These are phyloP conservation scores for Tethya wilhelma DNA, from an alignment of 37 sponge, comb jelly and placozoan species.

Conservation along the genomic window DNA sequence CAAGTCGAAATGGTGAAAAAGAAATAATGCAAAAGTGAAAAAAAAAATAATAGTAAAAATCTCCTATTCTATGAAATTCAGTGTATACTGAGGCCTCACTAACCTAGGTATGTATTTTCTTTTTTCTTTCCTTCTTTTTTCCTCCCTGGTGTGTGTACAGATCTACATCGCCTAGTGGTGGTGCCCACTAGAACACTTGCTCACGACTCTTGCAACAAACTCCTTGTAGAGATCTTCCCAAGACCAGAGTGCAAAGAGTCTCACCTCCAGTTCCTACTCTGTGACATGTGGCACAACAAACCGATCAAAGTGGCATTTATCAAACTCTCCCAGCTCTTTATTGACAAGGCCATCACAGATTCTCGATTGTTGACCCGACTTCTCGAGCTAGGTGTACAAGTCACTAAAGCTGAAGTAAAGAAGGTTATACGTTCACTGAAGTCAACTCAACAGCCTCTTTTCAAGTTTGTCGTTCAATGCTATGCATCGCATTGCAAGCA, in stretches of 20 bases:
- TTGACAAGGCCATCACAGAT: constrained; percentile 1
- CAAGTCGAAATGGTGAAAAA: too few species aligned
- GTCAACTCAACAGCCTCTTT: not conserved
- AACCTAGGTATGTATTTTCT: too few species aligned
- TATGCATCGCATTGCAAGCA: constrained; percentile 1
- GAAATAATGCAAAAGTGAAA: too few species aligned
- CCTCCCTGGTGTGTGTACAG: not conserved
- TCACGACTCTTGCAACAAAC: not conserved
- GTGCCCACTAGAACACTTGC: too few species aligned
- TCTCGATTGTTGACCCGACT: not conserved
- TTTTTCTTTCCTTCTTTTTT: too few species aligned
- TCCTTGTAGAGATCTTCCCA: not conserved
- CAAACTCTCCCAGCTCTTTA: not conserved
- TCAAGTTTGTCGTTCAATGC: constrained; percentile 8
- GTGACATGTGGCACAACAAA: not conserved
- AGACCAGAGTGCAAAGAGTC: not conserved
- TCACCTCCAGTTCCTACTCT: not conserved
- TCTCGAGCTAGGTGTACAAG: not conserved
- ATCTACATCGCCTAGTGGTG: too few species aligned
- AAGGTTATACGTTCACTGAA: not conserved
- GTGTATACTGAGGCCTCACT: too few species aligned
- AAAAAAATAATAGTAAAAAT: too few species aligned
- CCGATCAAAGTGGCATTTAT: not conserved
- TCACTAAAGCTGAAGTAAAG: not conserved
- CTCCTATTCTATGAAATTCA: too few species aligned